Evolutionary conservation across 2,797 vertebrate genomes (phyloP), one percentile per base, ranked within the genome.

Genomic region (Gila robusta): DNA sequence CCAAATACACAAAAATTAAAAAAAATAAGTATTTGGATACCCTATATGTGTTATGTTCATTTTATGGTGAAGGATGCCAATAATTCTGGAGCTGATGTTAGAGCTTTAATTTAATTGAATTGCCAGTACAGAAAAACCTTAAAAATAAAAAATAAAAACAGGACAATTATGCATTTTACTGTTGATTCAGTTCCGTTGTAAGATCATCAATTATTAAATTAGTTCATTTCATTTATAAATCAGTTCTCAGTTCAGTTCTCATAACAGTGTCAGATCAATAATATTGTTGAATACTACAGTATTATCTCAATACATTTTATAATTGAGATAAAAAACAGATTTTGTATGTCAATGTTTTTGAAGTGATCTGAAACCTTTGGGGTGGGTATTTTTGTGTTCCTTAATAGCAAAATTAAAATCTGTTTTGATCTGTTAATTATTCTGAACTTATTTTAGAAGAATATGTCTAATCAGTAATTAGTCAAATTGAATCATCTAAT

Each of bases 381-480:
- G 32, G 10, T n/a, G 5, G 5, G 1, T 71, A 32, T 41, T 44
- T 44, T 47, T 47, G 39, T 44, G 39, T 44, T 44, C 23, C 3
- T 26, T 26, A 9, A 44, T 44, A 4, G 12, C 39, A 1, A 16
- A 44, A 72, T 72, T 26, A 5, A n/a, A 71, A 69, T 71, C 23
- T 7, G 0, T 47, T 16, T 26, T n/a, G 0, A 74, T 17, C 28
- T 2, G 16, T 76, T 23, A 14, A 54, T 35, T 35, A 76, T 76
- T 35, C 35, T 78, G 21, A 39, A 52, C 26, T 4, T 76, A 21
- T 14, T 39, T 59, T 39, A 77, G 52, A 77, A 14, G 0, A 59
- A 78, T 41, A 59, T 59, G 23, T 78, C 21, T 78, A n/a, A 78
- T 62, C 9, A 12, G 16, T 44, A 66, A 79, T 44, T 64, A 64